phyloP scores from a whole-genome alignment of 2,113 vertebrate species.

The Accipiter cooperii region DNA sequence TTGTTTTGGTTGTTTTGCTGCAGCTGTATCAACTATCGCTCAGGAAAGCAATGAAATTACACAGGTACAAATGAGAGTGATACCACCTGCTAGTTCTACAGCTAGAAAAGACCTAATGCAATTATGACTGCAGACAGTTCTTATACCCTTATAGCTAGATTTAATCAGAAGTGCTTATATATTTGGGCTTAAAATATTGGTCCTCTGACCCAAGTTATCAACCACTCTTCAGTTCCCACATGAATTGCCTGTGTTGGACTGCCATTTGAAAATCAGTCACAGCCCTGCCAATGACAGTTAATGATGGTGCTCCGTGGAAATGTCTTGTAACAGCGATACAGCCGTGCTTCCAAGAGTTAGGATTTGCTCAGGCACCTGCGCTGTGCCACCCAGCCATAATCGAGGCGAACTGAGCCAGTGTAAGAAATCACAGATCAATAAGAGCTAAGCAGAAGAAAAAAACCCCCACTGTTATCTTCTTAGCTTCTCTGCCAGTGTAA shows the following conservation, averaged over 20 bases:
- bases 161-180: background rate
- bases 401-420: background rate
- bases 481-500: background rate
- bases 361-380: fast-evolving
- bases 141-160: background rate
- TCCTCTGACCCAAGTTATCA: background rate
- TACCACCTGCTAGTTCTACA: background rate
- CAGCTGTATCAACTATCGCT: background rate
- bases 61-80: background rate
- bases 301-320: background rate
- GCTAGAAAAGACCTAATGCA: background rate
- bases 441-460: background rate
- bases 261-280: background rate
- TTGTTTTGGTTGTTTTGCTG: background rate
- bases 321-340: fast-evolving
- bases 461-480: background rate
- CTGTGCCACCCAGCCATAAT: background rate
- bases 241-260: background rate
- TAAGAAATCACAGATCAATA: background rate
- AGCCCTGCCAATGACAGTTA: background rate
- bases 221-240: background rate
- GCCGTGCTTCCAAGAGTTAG: background rate
- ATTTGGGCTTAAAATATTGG: background rate
- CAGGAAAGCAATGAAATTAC: background rate
- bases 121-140: background rate